Percentiles rank a stretch among this genome's conserved stretches.
These are phyloP conservation scores for Elaeidobius kamerunicus DNA, from an alignment of 2,888 invertebrate species.

Conservation along the genomic window DNA sequence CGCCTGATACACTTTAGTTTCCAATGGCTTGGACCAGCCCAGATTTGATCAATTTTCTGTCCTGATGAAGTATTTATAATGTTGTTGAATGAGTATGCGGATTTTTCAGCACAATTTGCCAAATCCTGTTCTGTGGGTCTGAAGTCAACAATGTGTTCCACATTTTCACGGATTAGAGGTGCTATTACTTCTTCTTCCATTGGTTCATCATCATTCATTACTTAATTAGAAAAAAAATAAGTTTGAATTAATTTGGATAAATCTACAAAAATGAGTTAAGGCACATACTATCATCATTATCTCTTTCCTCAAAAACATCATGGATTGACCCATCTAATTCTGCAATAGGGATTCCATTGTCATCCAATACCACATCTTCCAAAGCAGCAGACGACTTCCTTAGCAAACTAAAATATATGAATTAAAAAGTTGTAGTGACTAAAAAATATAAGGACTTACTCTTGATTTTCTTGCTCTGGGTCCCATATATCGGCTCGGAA, in stretches of 20 bases:
- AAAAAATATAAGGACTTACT: slow-evolving; percentile 31
- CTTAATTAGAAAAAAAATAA: not conserved
- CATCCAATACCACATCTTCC: slow-evolving; percentile 39
- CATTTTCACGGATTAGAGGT: slow-evolving; percentile 6
- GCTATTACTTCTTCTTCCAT: slow-evolving; percentile 6
- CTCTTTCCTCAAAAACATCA: slow-evolving; percentile 46
- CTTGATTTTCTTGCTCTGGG: slow-evolving; percentile 38
- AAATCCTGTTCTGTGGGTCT: slow-evolving; percentile 45
- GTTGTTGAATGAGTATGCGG: slow-evolving; percentile 69
- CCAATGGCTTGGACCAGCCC: slow-evolving; percentile 87
- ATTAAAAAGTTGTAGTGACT: not conserved
- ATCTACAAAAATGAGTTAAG: not conserved
- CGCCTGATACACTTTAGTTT: slow-evolving; percentile 56
- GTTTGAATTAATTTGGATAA: no score
- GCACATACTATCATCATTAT: slow-evolving; percentile 32
- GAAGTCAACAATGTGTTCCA: slow-evolving; percentile 27
- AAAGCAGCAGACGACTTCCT: slow-evolving; percentile 18
- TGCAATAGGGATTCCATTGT: slow-evolving; percentile 42
- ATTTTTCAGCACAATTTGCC: slow-evolving; percentile 39
- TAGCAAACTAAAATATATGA: slow-evolving; percentile 20
- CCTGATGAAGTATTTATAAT: slow-evolving; percentile 49
- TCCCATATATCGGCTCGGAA: slow-evolving; percentile 42
- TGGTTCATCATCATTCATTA: slow-evolving; percentile 15
- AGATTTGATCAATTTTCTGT: slow-evolving; percentile 50
- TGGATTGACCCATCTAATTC: slow-evolving; percentile 49